phyloP scores from a whole-genome alignment of 2,797 vertebrate species.

The Gallirallus australis region DNA sequence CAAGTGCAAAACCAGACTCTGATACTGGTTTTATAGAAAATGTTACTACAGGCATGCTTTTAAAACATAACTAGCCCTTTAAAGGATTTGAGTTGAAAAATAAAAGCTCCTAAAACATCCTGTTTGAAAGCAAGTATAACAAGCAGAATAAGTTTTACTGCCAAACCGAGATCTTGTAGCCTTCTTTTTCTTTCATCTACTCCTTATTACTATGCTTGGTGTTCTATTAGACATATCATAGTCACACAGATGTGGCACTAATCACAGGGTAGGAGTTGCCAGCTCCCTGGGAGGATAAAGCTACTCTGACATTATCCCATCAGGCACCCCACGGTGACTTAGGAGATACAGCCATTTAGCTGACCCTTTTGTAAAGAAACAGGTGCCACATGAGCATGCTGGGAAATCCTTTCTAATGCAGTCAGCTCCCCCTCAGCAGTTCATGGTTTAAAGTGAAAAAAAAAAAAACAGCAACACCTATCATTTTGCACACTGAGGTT shows the following conservation, averaged over 20 bases:
- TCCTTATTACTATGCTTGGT: slow-evolving; percentile 21
- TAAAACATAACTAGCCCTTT: neutral
- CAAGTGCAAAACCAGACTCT: neutral
- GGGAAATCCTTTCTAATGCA: slow-evolving; percentile 23
- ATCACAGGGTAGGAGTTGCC: slow-evolving; percentile 32
- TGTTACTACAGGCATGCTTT: neutral
- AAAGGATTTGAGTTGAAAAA: neutral
- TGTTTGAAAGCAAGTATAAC: neutral
- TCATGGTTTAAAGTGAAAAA: neutral
- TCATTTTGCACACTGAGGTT: neutral
- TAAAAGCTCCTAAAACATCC: neutral
- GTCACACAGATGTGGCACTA: slow-evolving; percentile 40
- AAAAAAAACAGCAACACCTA: neutral
- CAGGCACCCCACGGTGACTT: slow-evolving; percentile 41
- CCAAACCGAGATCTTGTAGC: neutral
- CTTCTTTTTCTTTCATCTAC: slow-evolving; percentile 9
- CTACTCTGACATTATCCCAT: slow-evolving; percentile 55
- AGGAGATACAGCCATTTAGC: slow-evolving; percentile 22
- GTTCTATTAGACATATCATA: neutral
- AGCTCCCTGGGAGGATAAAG: slow-evolving; percentile 51
- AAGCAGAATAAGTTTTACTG: neutral
- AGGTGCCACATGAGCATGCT: slow-evolving; percentile 21
- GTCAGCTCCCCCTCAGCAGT: neutral
- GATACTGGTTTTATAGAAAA: neutral
- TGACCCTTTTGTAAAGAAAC: slow-evolving; percentile 24